Base-by-base conservation (phyloP, 2,797 vertebrate genomes). In the Acanthornis magna region DNA sequence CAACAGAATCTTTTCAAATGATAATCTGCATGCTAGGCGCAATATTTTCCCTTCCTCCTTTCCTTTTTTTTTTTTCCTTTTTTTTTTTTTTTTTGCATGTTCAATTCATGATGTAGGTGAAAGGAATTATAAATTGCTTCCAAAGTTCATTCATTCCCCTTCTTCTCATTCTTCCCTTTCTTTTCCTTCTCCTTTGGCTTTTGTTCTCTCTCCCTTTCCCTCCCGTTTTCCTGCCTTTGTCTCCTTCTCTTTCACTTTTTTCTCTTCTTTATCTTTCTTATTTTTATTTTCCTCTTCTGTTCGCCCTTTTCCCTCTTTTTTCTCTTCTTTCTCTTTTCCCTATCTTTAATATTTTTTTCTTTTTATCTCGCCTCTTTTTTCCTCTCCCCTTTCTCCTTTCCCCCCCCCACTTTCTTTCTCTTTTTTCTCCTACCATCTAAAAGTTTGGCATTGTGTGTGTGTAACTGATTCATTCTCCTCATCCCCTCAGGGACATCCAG, bases 1-100 rank as follows among this genome's bases (percentile, higher is more conserved):
- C 98, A 97, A 97, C 97, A 96, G 98, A 96, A 97, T 98, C 97
- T 97, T 98, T 98, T 98, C 97, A 98, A 97, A 98, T 98, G 98
- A 97, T 98, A 98, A 98, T 98, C 96, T 96, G 95, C 97, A 96
- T 95, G 90, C 95, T 78, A 91, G 95, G 89, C 4, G 21, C 83
- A 91, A 92, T 91, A 88, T 91, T 95, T 93, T 90, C 55, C 70
- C 73, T 90, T 79, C 91, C 77, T 76, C 51, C 76, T 30, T n/a
- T 17, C 51, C 17, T 27, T 58, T 54, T 38, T 11, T 54, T 38
- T 11, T 5, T 4, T 34, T 58, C 22, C 11, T 29, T 42, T 34
- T 36, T 77, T 47, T 62, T 77, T 66, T 77, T 66, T 40, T 73
- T 32, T 74, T 48, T 36, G 7, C 30, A 62, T 85, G 87, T 95